Conservation (phyloP, 2,113 vertebrate species). For the Misgurnus anguillicaudatus region DNA sequence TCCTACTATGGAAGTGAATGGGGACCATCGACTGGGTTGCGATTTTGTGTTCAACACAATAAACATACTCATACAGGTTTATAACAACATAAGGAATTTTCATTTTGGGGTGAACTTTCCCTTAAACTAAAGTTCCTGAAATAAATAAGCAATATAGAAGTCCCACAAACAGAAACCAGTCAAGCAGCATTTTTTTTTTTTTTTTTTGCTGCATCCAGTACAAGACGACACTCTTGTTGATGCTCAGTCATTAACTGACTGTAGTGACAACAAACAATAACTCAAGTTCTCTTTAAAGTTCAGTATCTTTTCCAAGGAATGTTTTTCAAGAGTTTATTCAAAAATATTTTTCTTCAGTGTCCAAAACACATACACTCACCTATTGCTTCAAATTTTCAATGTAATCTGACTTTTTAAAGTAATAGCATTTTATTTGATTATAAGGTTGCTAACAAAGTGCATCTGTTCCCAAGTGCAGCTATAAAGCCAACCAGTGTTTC, state of each 20-base stretch:
- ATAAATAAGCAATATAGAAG: conserved; percentile 55
- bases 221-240: conserved; percentile 56
- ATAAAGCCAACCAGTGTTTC: conserved; percentile 47
- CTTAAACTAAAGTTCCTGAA: conserved; percentile 37
- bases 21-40: too few relatives aligned
- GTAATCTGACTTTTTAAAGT: conserved; percentile 7
- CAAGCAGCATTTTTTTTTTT: conserved; percentile 55
- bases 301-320: conserved; percentile 65
- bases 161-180: conserved; percentile 61
- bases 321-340: conserved; percentile 66
- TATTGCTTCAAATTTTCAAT: conserved; percentile 58
- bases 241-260: neutral
- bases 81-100: too few relatives aligned
- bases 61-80: too few relatives aligned
- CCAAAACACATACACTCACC: conserved; percentile 53
- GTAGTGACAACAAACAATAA: conserved; percentile 47
- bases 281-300: conserved; percentile 26
- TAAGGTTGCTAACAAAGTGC: conserved; percentile 54
- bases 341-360: conserved; percentile 70
- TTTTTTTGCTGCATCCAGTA: conserved; percentile 67
- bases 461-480: conserved; percentile 52
- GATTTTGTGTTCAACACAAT: too few relatives aligned
- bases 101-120: neutral
- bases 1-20: too few relatives aligned
- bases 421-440: conserved; percentile 23